A percentile compares a stretch with the other conserved stretches of the same genome.
phyloP scores from a whole-genome alignment of 2,113 vertebrate species.

The Otolemur garnettii region DNA sequence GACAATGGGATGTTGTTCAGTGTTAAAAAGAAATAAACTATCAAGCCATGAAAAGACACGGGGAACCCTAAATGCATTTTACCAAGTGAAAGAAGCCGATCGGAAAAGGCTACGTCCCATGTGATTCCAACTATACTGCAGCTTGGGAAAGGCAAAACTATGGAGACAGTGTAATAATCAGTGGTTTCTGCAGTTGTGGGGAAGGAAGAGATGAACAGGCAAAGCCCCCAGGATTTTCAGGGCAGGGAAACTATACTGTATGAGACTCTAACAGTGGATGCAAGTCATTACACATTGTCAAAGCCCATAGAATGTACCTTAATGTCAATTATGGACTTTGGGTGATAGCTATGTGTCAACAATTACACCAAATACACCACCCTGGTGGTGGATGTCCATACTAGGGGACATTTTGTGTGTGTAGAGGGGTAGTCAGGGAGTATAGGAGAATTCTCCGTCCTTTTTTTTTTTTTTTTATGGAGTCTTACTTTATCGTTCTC shows the following conservation, averaged over 20 bases:
- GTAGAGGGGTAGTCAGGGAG: accelerated
- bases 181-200: neutral
- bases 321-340: neutral
- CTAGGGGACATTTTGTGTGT: neutral
- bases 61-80: neutral
- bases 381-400: neutral
- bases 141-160: conserved; percentile 8
- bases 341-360: neutral
- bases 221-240: neutral
- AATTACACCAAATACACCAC: neutral
- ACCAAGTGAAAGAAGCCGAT: conserved; percentile 9
- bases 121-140: neutral
- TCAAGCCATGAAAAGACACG: neutral
- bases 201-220: neutral
- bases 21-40: neutral
- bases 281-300: neutral
- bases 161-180: neutral
- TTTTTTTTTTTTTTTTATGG: neutral
- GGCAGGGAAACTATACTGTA: neutral
- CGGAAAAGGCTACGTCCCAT: neutral
- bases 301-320: neutral
- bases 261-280: neutral
- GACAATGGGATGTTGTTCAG: neutral
- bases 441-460: neutral
- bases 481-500: too few relatives aligned